Percentiles rank a stretch among this genome's conserved stretches.
phyloP scores from a whole-genome alignment of 2,797 vertebrate genomes.

The Gallinago stenura region DNA sequence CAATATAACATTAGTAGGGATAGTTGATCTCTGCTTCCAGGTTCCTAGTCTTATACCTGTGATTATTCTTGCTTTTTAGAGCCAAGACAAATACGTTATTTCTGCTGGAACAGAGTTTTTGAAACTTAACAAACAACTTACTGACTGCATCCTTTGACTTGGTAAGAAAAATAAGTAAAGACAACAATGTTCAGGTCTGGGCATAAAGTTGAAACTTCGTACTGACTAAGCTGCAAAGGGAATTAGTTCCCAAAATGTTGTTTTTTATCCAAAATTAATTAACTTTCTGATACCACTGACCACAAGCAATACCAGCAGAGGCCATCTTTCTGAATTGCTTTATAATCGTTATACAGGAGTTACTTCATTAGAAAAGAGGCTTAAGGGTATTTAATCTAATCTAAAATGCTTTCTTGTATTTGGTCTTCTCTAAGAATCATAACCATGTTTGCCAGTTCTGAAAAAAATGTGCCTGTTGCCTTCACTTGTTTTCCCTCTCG shows the following conservation, averaged over 20 bases:
- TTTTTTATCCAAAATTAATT: conserved; percentile 22
- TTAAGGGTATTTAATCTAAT: background rate
- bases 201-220: conserved; percentile 3
- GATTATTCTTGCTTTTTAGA: background rate
- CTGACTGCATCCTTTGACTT: conserved; percentile 9
- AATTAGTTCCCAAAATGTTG: background rate
- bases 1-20: background rate
- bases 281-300: background rate
- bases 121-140: conserved; percentile 2
- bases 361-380: background rate
- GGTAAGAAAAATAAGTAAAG: background rate
- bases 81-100: background rate
- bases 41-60: background rate
- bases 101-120: background rate
- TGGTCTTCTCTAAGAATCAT: background rate
- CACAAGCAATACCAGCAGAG: background rate
- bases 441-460: background rate
- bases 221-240: background rate
- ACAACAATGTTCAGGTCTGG: background rate
- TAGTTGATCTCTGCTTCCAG: background rate
- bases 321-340: background rate
- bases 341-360: background rate
- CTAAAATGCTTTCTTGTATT: background rate
- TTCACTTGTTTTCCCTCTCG: background rate
- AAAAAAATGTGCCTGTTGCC: background rate